A percentile compares a stretch with the other conserved stretches of the same genome.
These are phyloP conservation scores for Cheirogaleus medius DNA, from an alignment of 2,113 vertebrate genomes.

Conservation along the genomic window DNA sequence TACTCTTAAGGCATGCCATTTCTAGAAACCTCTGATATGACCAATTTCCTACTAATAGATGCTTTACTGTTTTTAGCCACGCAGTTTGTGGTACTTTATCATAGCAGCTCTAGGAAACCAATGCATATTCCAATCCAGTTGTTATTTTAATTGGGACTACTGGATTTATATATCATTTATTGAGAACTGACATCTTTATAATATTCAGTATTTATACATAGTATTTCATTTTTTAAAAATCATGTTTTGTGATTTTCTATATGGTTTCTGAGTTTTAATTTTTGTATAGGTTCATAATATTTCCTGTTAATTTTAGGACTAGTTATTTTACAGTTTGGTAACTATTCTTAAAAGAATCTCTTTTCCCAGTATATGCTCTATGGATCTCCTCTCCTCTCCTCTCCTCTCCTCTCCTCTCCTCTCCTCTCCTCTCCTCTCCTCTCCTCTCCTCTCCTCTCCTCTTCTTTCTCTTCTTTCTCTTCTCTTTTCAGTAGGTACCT, in stretches of 20 bases:
- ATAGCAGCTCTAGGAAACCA: neutral
- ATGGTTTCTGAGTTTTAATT: neutral
- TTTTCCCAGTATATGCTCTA: neutral
- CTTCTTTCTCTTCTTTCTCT: too few relatives aligned
- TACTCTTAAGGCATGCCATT: neutral
- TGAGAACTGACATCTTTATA: neutral
- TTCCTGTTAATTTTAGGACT: neutral
- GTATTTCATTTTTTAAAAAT: neutral
- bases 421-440: too few relatives aligned
- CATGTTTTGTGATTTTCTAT: neutral
- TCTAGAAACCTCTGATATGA: too few relatives aligned
- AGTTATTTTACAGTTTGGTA: neutral
- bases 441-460: too few relatives aligned
- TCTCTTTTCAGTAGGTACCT: neutral
- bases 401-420: too few relatives aligned
- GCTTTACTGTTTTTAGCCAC: neutral
- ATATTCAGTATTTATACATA: neutral
- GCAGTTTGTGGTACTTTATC: neutral
- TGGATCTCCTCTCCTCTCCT: too few relatives aligned
- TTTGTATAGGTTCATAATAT: neutral
- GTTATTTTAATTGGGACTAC: neutral
- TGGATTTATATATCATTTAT: neutral
- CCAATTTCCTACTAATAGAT: neutral
- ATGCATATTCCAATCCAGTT: neutral
- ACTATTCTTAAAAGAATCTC: neutral